Evolutionary conservation across 2,888 invertebrate genomes (phyloP).

Genomic region (Holacanthella duospinosa): DNA sequence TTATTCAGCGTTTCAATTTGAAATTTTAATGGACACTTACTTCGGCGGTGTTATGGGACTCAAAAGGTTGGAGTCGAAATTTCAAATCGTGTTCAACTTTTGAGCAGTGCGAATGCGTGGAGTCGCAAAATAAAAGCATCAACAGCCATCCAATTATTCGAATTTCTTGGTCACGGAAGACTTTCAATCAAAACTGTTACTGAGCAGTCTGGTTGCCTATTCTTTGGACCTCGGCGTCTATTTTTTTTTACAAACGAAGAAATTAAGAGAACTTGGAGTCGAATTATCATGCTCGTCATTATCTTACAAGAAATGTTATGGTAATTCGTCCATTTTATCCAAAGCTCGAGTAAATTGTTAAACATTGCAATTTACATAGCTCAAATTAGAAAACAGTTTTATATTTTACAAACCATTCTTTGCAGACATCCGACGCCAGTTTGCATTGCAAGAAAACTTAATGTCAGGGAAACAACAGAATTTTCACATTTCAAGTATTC

Average conservation of each 20-base stretch:
- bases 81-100: neutral
- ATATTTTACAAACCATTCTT: neutral
- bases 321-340: no score
- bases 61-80: neutral
- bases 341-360: no score
- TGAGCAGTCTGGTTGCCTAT: no score
- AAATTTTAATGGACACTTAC: conserved; percentile 16
- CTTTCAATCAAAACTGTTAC: no score
- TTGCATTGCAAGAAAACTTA: neutral
- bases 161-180: neutral
- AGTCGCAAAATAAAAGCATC: neutral
- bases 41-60: neutral
- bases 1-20: conserved; percentile 20
- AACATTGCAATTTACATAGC: no score
- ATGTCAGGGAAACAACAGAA: neutral
- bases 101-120: neutral
- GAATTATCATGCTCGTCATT: no score
- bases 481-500: neutral
- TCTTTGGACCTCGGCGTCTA: no score
- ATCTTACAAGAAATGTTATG: neutral
- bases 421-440: neutral
- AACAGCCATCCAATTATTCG: neutral
- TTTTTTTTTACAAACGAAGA: no score
- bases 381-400: neutral
- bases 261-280: no score